Percentiles rank a stretch among this genome's conserved stretches.
phyloP scores from a whole-genome alignment of 2,888 invertebrate genomes.

The Kuschelorhynchus macadamiae region DNA sequence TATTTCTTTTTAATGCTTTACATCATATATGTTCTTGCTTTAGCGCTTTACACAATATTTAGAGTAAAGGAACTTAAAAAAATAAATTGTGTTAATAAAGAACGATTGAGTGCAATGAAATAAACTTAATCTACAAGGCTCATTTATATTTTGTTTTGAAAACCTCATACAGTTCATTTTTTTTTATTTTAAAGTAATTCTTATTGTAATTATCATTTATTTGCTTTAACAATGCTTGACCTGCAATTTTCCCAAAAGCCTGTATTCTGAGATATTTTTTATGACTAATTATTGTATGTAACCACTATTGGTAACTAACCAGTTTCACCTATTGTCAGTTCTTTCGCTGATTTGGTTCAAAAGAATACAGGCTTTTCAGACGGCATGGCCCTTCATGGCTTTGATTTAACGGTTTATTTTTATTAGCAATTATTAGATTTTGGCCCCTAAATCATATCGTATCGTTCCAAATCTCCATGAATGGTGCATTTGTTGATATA shows the following conservation, averaged over 20 bases:
- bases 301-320: not conserved
- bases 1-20: too few species aligned
- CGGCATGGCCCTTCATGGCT: slow-evolving; percentile 69
- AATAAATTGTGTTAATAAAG: too few species aligned
- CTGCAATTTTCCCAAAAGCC: slow-evolving; percentile 51
- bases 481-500: slow-evolving; percentile 2
- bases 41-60: too few species aligned
- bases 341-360: too few species aligned
- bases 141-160: too few species aligned
- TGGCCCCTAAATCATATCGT: slow-evolving; percentile 25
- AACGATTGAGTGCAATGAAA: too few species aligned
- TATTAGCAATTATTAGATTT: slow-evolving; percentile 24
- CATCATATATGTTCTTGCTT: too few species aligned
- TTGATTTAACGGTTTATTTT: slow-evolving; percentile 32
- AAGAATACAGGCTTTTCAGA: slow-evolving; percentile 49
- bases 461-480: slow-evolving; percentile 61
- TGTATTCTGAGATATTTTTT: slow-evolving; percentile 38
- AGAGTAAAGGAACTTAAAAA: too few species aligned
- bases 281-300: too few species aligned
- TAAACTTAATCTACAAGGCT: too few species aligned
- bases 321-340: too few species aligned
- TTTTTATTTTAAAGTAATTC: slow-evolving; percentile 28
- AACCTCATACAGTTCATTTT: too few species aligned
- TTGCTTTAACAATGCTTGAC: slow-evolving; percentile 50
- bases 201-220: slow-evolving; percentile 24